Percentiles rank a stretch among this genome's conserved stretches.
Conservation (phyloP, 2,888 invertebrate species). For the Drosophila affinis region DNA sequence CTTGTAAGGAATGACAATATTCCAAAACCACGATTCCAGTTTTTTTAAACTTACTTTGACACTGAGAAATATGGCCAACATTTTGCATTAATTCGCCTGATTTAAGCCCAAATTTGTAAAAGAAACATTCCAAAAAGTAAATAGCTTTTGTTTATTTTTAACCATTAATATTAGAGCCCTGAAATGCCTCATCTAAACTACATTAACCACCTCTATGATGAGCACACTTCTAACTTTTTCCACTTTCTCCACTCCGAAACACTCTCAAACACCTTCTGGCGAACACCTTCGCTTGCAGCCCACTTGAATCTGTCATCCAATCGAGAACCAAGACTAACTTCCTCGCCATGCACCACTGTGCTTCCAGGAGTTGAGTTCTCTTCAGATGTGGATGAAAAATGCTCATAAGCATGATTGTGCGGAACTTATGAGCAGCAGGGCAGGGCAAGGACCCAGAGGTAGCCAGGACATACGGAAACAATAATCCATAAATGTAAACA, state of each 20-base stretch:
- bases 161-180: background rate
- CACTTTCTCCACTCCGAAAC: background rate
- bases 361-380: conserved; percentile 9
- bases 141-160: no score
- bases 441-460: conserved; percentile 64
- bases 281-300: background rate
- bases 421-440: conserved; percentile 56
- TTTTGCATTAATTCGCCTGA: background rate
- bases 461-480: conserved; percentile 80
- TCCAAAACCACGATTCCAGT: background rate
- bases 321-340: background rate
- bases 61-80: background rate
- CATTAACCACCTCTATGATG: background rate
- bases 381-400: conserved; percentile 38
- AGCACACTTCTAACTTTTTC: background rate
- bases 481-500: conserved; percentile 83
- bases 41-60: background rate
- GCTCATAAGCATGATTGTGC: conserved; percentile 76
- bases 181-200: background rate
- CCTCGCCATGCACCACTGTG: conserved; percentile 42
- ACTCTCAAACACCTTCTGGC: background rate
- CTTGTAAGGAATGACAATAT: no score
- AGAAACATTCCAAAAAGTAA: background rate
- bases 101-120: background rate
- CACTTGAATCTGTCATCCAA: conserved; percentile 32